Evolutionary conservation across 2,113 vertebrate species (phyloP).

Genomic region (Leptobrachium leishanense): DNA sequence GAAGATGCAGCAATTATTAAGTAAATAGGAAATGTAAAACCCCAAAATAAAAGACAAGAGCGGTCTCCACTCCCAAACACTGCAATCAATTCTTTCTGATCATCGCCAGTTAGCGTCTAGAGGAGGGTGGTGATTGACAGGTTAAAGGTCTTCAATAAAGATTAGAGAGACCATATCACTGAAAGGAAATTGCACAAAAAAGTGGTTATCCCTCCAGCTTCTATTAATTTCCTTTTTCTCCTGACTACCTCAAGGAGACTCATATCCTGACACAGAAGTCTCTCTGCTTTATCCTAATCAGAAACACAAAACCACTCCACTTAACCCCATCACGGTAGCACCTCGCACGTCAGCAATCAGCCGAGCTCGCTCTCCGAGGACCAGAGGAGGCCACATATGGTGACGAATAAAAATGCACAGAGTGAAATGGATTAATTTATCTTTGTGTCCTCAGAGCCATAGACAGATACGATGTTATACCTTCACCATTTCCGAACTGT

Average conservation of each 20-base stretch:
- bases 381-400: constrained; percentile 1
- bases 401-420: neutral
- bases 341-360: constrained; percentile 26
- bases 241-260: constrained; percentile 46
- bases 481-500: too few relatives aligned
- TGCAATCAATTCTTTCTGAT: constrained; percentile 33
- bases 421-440: neutral
- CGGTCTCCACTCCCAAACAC: neutral
- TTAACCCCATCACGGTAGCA: constrained; percentile 37
- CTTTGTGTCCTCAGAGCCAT: too few relatives aligned
- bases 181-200: constrained; percentile 48
- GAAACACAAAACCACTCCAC: constrained; percentile 38
- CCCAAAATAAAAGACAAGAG: neutral
- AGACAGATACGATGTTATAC: too few relatives aligned
- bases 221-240: constrained; percentile 49
- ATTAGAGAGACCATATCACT: constrained; percentile 44
- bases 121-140: constrained; percentile 34
- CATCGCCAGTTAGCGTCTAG: constrained; percentile 23
- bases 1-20: neutral
- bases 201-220: constrained; percentile 39
- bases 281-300: constrained; percentile 38
- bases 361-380: constrained; percentile 7
- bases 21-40: neutral
- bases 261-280: constrained; percentile 35
- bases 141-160: constrained; percentile 49